Base-by-base conservation (phyloP, 2,888 invertebrate species). In the Polydrusus tereticollis region DNA sequence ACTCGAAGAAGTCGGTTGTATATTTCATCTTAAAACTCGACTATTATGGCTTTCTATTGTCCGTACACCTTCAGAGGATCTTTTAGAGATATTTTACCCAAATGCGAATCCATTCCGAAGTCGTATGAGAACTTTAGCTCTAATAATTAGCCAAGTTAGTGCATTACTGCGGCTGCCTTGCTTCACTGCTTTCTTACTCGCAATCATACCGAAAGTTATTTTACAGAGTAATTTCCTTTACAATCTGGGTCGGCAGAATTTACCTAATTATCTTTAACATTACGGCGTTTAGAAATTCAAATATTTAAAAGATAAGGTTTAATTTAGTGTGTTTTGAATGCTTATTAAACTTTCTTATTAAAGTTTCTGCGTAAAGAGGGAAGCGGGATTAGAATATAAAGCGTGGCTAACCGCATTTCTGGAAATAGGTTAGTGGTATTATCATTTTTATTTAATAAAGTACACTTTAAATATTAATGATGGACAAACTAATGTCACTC, bases 191-290 rank as follows among this genome's bases (percentile, higher is more conserved):
- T 58, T 69, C 73, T 64, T 64, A 62, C 69, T 74, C 71, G 72
- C 72, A 74, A 74, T 74, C 74, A 72, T 72, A 74, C 71, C 65
- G 23, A 68, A 75, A 73, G 67, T 75, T 70, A 75, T 73, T 75
- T 73, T 75, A 75, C 68, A 71, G 70, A 69, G 73, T 70, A 75
- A 75, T 75, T 75, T 75, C 70, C 75, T 66, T 50, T 65, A 68
- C 72, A 75, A 75, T 75, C 75, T 73, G 73, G 75, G 73, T 73
- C 73, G 68, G 69, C 67, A 68, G 63, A 73, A 75, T 75, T 75
- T 75, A 75, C 66, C 72, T 75, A 75, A 73, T 75, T 73, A 74
- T 74, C 74, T 74, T 74, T 70, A 74, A 74, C 74, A 71, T 66
- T 70, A 55, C 69, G 55, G 72, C 71, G 74, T 72, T 74, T 65